phyloP scores from a whole-genome alignment of 2,888 invertebrate species.

The Monoplex corrugatus region DNA sequence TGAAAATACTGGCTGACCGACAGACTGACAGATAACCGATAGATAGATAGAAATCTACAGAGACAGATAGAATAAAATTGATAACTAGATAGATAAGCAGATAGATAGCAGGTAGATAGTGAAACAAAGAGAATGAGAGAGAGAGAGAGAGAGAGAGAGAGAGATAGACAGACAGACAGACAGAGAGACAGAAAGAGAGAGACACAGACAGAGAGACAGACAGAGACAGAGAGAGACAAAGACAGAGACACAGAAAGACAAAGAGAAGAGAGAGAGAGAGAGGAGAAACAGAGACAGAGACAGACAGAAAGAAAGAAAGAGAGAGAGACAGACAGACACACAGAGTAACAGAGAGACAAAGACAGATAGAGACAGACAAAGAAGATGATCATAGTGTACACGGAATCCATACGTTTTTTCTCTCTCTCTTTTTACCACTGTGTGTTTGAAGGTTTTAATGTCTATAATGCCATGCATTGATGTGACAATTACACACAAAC shows the following conservation, averaged over 20 bases:
- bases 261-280: neutral
- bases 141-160: neutral
- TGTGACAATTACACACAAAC: too few relatives aligned
- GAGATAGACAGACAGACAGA: neutral
- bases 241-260: neutral
- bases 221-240: neutral
- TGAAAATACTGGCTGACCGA: too few relatives aligned
- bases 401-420: too few relatives aligned
- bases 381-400: too few relatives aligned
- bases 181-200: neutral
- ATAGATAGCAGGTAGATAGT: neutral
- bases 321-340: neutral
- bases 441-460: too few relatives aligned
- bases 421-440: too few relatives aligned
- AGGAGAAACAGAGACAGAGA: conserved; percentile 2
- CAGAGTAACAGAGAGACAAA: too few relatives aligned
- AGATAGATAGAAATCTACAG: neutral
- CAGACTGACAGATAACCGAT: neutral
- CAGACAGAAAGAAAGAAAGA: neutral
- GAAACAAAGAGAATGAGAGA: neutral
- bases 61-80: neutral
- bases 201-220: neutral
- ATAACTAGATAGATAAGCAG: neutral
- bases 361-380: neutral
- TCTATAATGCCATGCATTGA: too few relatives aligned